Evolutionary conservation across 2,113 vertebrate genomes (phyloP).

Genomic region (Marcusenius ussheri): DNA sequence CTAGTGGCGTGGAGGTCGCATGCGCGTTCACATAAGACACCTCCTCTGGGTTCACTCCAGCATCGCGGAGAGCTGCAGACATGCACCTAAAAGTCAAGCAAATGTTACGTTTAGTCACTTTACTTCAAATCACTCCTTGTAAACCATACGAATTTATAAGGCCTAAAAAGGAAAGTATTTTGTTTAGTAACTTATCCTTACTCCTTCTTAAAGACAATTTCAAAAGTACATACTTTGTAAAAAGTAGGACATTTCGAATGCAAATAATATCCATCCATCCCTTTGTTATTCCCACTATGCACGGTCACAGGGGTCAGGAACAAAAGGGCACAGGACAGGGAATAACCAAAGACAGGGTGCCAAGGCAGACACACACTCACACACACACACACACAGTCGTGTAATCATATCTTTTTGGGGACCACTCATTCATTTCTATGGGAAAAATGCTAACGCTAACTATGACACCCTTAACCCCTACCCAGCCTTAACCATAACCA

Average conservation of each 20-base stretch:
- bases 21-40: slow-evolving; percentile 89
- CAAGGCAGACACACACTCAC: background rate
- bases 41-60: slow-evolving; percentile 64
- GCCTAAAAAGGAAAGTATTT: background rate
- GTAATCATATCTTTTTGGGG: too few species aligned
- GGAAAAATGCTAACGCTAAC: too few species aligned
- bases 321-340: background rate
- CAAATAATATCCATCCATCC: background rate
- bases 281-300: background rate
- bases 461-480: too few species aligned
- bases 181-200: background rate
- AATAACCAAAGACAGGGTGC: background rate
- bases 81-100: slow-evolving; percentile 70
- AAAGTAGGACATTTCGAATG: background rate
- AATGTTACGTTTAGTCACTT: background rate
- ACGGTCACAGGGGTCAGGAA: background rate
- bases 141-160: background rate
- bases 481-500: too few species aligned
- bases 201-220: background rate
- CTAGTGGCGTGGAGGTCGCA: slow-evolving; percentile 87
- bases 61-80: slow-evolving; percentile 79
- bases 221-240: background rate
- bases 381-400: too few species aligned
- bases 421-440: too few species aligned
- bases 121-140: background rate